Evolutionary conservation across 1,140 invertebrate species (phyloP).

Genomic region (Dendrolimus kikuchii): DNA sequence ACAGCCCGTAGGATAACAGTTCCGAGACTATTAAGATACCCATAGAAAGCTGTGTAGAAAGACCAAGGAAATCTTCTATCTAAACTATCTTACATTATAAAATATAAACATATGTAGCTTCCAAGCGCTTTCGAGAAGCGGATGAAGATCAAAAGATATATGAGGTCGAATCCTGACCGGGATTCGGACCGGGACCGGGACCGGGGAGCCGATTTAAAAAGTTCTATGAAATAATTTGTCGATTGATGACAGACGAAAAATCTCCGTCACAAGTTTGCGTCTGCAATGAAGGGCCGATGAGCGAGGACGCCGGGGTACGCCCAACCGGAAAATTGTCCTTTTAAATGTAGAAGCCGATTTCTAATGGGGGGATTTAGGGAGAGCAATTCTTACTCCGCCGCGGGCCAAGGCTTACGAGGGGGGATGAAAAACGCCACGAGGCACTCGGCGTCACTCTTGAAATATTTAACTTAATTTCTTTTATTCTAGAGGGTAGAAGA

Average conservation of each 20-base stretch:
- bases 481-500: too few relatives aligned
- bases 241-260: conserved; percentile 15
- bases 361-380: conserved; percentile 12
- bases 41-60: too few relatives aligned
- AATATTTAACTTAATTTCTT: neutral
- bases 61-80: too few relatives aligned
- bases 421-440: neutral
- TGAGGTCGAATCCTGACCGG: too few relatives aligned
- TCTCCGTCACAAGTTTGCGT: conserved; percentile 10
- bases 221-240: conserved; percentile 3
- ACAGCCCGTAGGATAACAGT: too few relatives aligned
- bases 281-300: conserved; percentile 6
- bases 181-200: too few relatives aligned
- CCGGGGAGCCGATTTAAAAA: too few relatives aligned
- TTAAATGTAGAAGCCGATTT: conserved; percentile 28
- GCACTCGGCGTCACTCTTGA: neutral
- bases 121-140: too few relatives aligned
- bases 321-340: conserved; percentile 30
- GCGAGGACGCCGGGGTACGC: neutral
- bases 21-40: too few relatives aligned
- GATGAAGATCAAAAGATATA: too few relatives aligned
- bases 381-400: conserved; percentile 22
- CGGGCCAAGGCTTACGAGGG: neutral
- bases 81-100: too few relatives aligned
- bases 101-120: too few relatives aligned